Percentiles rank a stretch among this genome's conserved stretches.
Conservation (phyloP, 1,140 invertebrate species). For the Temnothorax curvispinosus region DNA sequence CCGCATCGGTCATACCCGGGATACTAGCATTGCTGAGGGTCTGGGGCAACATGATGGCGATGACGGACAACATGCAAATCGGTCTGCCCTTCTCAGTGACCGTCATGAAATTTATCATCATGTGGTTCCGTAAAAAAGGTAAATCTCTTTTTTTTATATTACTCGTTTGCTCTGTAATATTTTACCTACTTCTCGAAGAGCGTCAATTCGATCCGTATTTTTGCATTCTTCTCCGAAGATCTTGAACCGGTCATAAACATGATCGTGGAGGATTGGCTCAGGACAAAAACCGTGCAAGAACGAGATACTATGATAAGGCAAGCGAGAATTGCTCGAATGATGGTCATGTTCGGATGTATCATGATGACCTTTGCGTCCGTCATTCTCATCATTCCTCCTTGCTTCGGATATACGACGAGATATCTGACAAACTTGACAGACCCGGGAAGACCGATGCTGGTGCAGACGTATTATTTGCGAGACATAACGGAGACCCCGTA, state of each 20-base stretch:
- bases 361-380: neutral
- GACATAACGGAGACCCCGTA: slow-evolving; percentile 33
- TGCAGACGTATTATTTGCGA: slow-evolving; percentile 37
- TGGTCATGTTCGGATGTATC: neutral
- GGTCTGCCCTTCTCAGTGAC: slow-evolving; percentile 15
- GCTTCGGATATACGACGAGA: slow-evolving; percentile 17
- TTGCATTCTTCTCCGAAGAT: neutral
- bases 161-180: neutral
- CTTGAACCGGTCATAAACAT: slow-evolving; percentile 31
- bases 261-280: slow-evolving; percentile 51
- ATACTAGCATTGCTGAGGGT: neutral
- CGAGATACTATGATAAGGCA: slow-evolving; percentile 14
- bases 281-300: slow-evolving; percentile 15
- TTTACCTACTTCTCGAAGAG: neutral
- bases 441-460: neutral
- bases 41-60: slow-evolving; percentile 12
- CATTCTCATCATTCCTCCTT: slow-evolving; percentile 2
- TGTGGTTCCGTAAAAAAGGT: slow-evolving; percentile 34
- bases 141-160: slow-evolving; percentile 19
- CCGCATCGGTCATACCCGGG: slow-evolving; percentile 13
- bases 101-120: slow-evolving; percentile 10
- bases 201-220: neutral
- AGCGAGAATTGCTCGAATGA: neutral
- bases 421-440: slow-evolving; percentile 23
- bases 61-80: slow-evolving; percentile 38